Conservation (phyloP, 2,888 invertebrate genomes). For the Odontothrips loti region DNA sequence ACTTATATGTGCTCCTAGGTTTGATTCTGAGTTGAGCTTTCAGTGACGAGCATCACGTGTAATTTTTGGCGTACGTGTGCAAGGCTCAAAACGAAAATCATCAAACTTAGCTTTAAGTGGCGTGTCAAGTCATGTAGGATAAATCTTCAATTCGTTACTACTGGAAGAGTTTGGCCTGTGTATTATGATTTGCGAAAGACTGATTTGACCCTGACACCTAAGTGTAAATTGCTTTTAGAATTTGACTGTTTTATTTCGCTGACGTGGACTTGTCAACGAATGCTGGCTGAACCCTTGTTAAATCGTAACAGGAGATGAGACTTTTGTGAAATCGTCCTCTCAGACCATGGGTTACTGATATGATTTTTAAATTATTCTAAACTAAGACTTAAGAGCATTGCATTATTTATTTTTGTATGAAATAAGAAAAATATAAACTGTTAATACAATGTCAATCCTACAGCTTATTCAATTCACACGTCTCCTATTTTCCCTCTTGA, state of each 20-base stretch:
- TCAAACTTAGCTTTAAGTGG: background rate
- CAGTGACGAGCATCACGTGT: background rate
- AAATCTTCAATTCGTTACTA: too few relatives aligned
- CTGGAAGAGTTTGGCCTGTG: background rate
- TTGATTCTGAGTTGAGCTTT: background rate
- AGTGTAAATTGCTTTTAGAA: background rate
- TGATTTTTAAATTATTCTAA: slow-evolving; percentile 16
- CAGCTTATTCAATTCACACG: background rate
- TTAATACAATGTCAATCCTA: background rate
- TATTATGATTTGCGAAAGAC: slow-evolving; percentile 10
- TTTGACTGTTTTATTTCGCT: background rate
- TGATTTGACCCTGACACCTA: slow-evolving; percentile 6
- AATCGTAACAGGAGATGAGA: background rate
- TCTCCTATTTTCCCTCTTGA: background rate
- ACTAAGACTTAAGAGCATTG: slow-evolving; percentile 16
- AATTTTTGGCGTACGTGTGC: background rate
- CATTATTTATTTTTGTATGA: slow-evolving; percentile 19
- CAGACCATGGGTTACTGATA: slow-evolving; percentile 19
- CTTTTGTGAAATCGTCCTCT: background rate
- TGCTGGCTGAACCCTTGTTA: background rate
- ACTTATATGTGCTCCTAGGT: background rate
- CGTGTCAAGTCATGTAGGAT: background rate
- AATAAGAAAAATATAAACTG: slow-evolving; percentile 18
- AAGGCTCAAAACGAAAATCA: background rate
- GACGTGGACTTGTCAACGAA: slow-evolving; percentile 8